phyloP scores from a whole-genome alignment of 2,113 vertebrate genomes.

The Pelecanus crispus region DNA sequence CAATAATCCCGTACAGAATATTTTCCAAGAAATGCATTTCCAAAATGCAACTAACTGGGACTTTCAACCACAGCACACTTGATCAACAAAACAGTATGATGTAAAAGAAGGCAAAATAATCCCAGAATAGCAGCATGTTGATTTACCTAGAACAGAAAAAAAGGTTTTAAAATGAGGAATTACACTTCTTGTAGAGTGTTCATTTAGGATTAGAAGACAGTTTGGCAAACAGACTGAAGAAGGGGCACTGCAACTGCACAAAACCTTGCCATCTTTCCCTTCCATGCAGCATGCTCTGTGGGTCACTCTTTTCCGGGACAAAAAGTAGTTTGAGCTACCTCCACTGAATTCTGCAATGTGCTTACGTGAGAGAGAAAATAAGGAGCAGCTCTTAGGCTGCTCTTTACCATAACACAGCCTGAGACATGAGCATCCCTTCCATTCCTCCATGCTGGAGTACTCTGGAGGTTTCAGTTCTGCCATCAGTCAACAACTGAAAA shows the following conservation, averaged over 20 bases:
- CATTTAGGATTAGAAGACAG: neutral
- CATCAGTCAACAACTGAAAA: neutral
- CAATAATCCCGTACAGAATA: neutral
- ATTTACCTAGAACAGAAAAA: neutral
- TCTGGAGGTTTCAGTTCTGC: neutral
- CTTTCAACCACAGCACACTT: neutral
- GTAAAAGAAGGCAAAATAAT: neutral
- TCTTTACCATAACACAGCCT: neutral
- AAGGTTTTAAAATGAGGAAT: neutral
- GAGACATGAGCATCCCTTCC: neutral
- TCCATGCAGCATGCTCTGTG: neutral
- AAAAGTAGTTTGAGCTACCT: neutral
- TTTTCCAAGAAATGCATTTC: neutral
- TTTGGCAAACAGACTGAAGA: neutral
- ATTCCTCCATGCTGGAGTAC: neutral
- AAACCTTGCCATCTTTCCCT: neutral
- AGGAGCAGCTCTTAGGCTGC: neutral
- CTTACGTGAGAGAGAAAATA: neutral
- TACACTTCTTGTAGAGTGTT: neutral
- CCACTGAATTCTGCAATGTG: fast-evolving
- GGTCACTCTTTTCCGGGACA: neutral
- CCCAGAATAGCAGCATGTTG: neutral
- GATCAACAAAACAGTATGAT: neutral
- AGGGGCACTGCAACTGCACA: neutral
- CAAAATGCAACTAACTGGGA: neutral